phyloP scores from a whole-genome alignment of 35 echinoderm and acorn worm genomes.

The Heliocidaris erythrogramma region DNA sequence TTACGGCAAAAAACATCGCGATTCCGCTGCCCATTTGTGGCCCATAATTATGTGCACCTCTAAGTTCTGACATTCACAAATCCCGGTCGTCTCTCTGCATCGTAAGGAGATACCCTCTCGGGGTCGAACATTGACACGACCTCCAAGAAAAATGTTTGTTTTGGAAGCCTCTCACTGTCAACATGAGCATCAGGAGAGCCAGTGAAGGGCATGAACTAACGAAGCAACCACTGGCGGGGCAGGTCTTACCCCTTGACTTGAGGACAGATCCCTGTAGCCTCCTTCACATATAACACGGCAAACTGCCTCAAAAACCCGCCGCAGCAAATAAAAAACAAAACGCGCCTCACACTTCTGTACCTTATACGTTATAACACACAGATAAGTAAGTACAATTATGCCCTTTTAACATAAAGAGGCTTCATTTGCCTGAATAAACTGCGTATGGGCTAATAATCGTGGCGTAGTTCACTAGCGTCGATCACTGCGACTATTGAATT shows the following conservation, averaged over 20 bases:
- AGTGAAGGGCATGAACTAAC: neutral
- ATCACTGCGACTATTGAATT: too few relatives aligned
- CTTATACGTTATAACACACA: too few relatives aligned
- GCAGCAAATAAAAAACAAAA: too few relatives aligned
- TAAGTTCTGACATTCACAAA: neutral
- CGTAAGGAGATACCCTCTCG: neutral
- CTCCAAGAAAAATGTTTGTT: neutral
- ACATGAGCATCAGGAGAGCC: neutral
- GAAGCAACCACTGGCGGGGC: neutral
- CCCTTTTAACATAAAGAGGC: too few relatives aligned
- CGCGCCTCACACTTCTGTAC: too few relatives aligned
- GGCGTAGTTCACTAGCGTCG: too few relatives aligned
- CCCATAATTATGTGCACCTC: neutral
- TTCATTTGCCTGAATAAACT: too few relatives aligned
- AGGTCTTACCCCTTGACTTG: neutral
- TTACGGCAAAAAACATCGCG: neutral
- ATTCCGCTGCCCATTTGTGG: neutral
- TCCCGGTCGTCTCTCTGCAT: neutral
- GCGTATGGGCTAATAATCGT: too few relatives aligned
- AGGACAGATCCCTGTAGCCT: too few relatives aligned
- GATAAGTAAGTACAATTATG: too few relatives aligned
- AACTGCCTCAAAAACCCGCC: too few relatives aligned
- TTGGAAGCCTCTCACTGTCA: slow-evolving; percentile 8
- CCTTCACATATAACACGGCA: too few relatives aligned
- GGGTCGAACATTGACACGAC: neutral